Evolutionary conservation across 2,888 invertebrate species (phyloP), one percentile per base, ranked within the genome.

Genomic region (Nebria salina): DNA sequence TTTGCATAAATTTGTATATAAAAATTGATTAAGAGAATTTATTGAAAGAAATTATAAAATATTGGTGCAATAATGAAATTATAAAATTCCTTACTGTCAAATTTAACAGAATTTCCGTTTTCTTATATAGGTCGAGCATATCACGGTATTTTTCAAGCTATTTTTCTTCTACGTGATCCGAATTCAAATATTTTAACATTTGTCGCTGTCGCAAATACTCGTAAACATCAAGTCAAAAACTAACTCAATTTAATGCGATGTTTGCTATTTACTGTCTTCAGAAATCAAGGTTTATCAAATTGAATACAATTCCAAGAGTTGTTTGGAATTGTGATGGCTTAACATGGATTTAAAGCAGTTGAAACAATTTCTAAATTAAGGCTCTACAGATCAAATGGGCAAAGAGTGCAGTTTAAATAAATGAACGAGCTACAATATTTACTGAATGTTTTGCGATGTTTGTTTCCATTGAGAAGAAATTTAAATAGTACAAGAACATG

Each of bases 81-180:
- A 72, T 15, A 15, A 20, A 72, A 72, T 13, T 72, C 13, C 9
- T 4, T 15, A 11, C 15, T n/a, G 15, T 34, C 20, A 6, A 54
- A 54, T 54, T 11, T 54, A 7, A 54, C 54, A 1, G 8, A 54
- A 54, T 54, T 54, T 54, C 43, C 20, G 0, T 11, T 11, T 11
- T 54, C 54, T 13, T 11, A 54, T 13, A 13, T 54, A 54, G 54
- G 13, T 54, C 54, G 54, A 2, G 13, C 11, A 54, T 54, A 54
- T 54, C 13, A 54, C 54, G 7, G 8, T 8, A 8, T 54, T 54
- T 70, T 70, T 20, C 20, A 11, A 26, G 70, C 70, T 11, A 70
- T 70, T 70, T 70, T 70, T 70, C 70, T 25, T 70, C 70, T 25
- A 70, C 20, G 34, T 20, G 70, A 2, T 66, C 25, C 70, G 70